Conservation (phyloP, 2,888 invertebrate species). For the Pycnomerus fuliginosus region DNA sequence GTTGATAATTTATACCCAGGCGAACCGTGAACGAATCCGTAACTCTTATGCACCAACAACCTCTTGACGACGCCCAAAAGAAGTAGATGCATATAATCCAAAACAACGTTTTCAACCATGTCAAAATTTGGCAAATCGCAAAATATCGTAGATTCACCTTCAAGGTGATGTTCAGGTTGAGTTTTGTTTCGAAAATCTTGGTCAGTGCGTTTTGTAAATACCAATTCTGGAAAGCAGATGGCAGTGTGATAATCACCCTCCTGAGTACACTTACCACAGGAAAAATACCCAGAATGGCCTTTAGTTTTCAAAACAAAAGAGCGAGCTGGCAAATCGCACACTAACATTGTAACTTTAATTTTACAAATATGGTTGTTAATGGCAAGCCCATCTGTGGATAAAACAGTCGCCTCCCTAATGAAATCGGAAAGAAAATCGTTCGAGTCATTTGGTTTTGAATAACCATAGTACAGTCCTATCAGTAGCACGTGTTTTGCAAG, state of each 20-base stretch:
- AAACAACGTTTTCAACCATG: not conserved
- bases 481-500: not conserved
- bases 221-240: not conserved
- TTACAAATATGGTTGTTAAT: not conserved
- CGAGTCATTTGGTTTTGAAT: not conserved
- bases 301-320: not conserved
- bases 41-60: too few relatives aligned
- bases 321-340: not conserved
- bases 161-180: not conserved
- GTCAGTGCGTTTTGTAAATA: not conserved
- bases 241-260: not conserved
- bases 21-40: too few relatives aligned
- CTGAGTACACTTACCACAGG: not conserved
- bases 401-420: not conserved
- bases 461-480: not conserved
- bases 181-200: not conserved
- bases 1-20: too few relatives aligned
- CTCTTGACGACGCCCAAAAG: not conserved
- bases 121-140: not conserved
- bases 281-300: not conserved
- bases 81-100: not conserved
- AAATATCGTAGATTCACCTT: not conserved
- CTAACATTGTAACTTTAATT: not conserved
- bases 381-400: not conserved
- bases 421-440: slow-evolving; percentile 1